Evolutionary conservation across 2,797 vertebrate species (phyloP), one percentile per base, ranked within the genome.

Genomic region (Falco berigora): DNA sequence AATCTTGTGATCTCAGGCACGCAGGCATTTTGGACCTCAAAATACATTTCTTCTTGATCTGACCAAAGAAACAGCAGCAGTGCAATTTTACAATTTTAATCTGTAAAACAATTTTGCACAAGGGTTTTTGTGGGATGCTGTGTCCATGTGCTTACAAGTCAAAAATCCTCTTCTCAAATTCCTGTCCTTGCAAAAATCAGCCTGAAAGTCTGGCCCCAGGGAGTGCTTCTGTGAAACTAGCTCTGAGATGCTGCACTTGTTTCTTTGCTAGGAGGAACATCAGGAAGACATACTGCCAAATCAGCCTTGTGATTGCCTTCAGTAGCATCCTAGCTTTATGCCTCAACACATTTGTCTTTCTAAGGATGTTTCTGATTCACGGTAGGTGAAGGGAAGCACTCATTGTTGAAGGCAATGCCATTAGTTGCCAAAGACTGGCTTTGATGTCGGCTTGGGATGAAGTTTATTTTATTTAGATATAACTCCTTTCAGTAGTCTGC

Each of bases 101-200:
- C 44, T 64, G 38, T 19, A 28, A 59, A 92, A 6, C 13, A 12
- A 5, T 73, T 91, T 80, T 78, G 46, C 28, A 30, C 18, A 6
- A 5, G 6, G 49, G 20, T 3, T 30, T 86, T 86, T 72, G 38
- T 64, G 28, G 40, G 32, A 38, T 0, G 1, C 21, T 1, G 0
- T 61, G 12, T 55, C 79, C 88, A 30, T 27, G 36, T 28, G 18
- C 40, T 66, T 88, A 28, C 34, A 38, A 69, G 50, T 69, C 23
- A 78, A 72, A 72, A 95, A 75, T 5, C 3, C 14, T 55, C 36
- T 49, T 62, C 55, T 74, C 22, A 14, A 5, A 76, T 52, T 92
- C 49, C 23, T 30, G 14, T 49, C 36, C 55, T 63, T 66, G 63
- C 30, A 84, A 94, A 94, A 90, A 81, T 44, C 47, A 88, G 4